A percentile compares a stretch with the other conserved stretches of the same genome.
Evolutionary conservation across 1,140 invertebrate genomes (phyloP).

Genomic region (Microplitis mediator): DNA sequence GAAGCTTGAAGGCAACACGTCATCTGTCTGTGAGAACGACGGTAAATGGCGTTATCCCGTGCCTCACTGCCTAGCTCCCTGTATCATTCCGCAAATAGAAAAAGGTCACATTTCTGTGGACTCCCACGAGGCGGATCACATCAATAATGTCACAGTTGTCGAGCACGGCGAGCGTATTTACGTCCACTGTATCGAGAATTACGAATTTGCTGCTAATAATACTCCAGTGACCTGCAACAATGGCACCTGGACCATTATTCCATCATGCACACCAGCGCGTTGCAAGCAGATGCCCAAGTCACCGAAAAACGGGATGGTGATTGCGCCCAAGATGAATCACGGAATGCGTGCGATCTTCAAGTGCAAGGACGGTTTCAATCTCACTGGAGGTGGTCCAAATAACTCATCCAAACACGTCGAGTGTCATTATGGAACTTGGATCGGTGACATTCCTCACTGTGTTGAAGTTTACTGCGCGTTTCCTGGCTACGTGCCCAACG

Average conservation of each 20-base stretch:
- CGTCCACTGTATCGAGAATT: constrained; percentile 85
- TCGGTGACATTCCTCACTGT: constrained; percentile 81
- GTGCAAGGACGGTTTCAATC: constrained; percentile 88
- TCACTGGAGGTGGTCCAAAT: constrained; percentile 68
- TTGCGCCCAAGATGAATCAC: constrained; percentile 94
- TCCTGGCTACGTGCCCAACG: constrained; percentile 88
- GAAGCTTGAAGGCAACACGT: constrained; percentile 86
- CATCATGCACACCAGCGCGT: constrained; percentile 83
- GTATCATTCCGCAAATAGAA: constrained; percentile 85
- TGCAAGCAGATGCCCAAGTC: constrained; percentile 88
- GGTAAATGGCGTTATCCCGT: constrained; percentile 92
- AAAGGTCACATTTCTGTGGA: constrained; percentile 76
- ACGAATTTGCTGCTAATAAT: constrained; percentile 81
- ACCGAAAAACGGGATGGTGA: constrained; percentile 91
- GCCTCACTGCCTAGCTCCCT: constrained; percentile 90
- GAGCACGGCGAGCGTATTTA: constrained; percentile 84
- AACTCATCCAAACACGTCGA: constrained; percentile 69
- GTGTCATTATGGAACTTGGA: constrained; percentile 94
- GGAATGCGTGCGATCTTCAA: constrained; percentile 90
- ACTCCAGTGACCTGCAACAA: constrained; percentile 87
- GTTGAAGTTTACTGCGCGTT: constrained; percentile 93
- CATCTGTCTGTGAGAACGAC: constrained; percentile 89
- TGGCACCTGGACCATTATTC: constrained; percentile 94
- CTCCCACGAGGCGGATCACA: constrained; percentile 50
- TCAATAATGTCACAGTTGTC: constrained; percentile 69